Base-by-base conservation (phyloP, 2,797 vertebrate species). In the Phrynocephalus forsythii region DNA sequence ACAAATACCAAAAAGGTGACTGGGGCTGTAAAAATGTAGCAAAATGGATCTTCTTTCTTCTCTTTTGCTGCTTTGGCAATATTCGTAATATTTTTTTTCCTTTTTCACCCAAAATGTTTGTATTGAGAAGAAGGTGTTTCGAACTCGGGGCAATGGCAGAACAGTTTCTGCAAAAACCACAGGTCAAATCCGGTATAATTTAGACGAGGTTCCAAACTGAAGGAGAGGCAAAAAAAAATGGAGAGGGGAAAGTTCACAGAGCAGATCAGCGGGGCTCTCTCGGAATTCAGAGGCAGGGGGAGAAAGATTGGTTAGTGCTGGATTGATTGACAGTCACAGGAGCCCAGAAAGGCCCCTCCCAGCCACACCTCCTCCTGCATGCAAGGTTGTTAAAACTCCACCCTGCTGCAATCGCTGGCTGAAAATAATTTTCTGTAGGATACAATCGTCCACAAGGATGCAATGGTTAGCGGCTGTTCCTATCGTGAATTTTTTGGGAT, bases 1-100 rank as follows among this genome's bases (percentile, higher is more conserved):
- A 38, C 44, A 71, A 71, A 44, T 44, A 44, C 38, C 38, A 44
- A 20, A 16, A 18, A 3, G 90, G 24, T 83, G 86, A 85, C 76
- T 0, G 73, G 92, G 93, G 93, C 94, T 94, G 92, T 91, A 91
- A 94, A 95, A 95, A 92, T 94, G 92, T 94, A 94, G 82, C 90
- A 83, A 28, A 88, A 0, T 26, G 38, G 66, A 38, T 60, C 28
- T 86, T 28, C 0, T 0, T 86, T 60, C 81, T 89, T 91, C 89
- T 87, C 28, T 87, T 13, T 76, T 89, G 50, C 52, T 69, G 4
- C 9, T 1, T 33, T 24, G 56, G 68, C 76, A 86, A 24, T n/a
- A 78, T 20, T 30, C 0, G 16, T 87, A 18, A 90, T 56, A 1
- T 8, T 44, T 44, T 81, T 68, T 30, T 67, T 33, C 56, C 44